Percentiles rank a stretch among this genome's conserved stretches.
Evolutionary conservation across 2,113 vertebrate species (phyloP).

Genomic region (Peromyscus polionotus): DNA sequence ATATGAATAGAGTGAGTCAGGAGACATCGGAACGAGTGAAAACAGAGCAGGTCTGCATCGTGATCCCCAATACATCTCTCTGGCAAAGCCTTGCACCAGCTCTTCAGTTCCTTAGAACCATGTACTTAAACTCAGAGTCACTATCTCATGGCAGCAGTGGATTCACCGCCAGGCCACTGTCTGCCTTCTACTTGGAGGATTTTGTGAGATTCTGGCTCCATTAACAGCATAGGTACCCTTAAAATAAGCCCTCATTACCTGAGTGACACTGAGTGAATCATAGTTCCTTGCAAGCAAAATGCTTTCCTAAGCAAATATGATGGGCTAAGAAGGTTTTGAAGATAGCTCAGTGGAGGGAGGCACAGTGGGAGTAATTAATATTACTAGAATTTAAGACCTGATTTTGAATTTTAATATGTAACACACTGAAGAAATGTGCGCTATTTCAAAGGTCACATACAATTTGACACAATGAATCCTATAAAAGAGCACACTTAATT

Average conservation of each 20-base stretch:
- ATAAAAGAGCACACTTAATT: slow-evolving; percentile 55
- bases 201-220: slow-evolving; percentile 52
- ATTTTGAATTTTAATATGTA: slow-evolving; percentile 66
- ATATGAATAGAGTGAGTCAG: neutral
- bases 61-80: neutral
- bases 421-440: slow-evolving; percentile 48
- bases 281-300: slow-evolving; percentile 66
- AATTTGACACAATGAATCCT: slow-evolving; percentile 57
- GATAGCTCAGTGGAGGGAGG: neutral
- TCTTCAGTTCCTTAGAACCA: neutral
- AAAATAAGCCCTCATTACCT: slow-evolving; percentile 60
- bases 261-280: slow-evolving; percentile 48
- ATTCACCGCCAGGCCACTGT: neutral
- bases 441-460: slow-evolving; percentile 72
- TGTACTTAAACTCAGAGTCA: neutral
- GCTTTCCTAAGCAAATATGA: slow-evolving; percentile 75
- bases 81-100: neutral
- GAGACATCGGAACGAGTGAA: neutral
- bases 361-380: slow-evolving; percentile 78
- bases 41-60: neutral
- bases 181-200: slow-evolving; percentile 33
- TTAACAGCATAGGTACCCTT: slow-evolving; percentile 16
- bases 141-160: neutral
- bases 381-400: slow-evolving; percentile 33
- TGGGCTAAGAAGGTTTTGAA: slow-evolving; percentile 31